These are phyloP conservation scores for Drosophila bipectinata DNA, from an alignment of 1,140 invertebrate species.

Conservation along the genomic window DNA sequence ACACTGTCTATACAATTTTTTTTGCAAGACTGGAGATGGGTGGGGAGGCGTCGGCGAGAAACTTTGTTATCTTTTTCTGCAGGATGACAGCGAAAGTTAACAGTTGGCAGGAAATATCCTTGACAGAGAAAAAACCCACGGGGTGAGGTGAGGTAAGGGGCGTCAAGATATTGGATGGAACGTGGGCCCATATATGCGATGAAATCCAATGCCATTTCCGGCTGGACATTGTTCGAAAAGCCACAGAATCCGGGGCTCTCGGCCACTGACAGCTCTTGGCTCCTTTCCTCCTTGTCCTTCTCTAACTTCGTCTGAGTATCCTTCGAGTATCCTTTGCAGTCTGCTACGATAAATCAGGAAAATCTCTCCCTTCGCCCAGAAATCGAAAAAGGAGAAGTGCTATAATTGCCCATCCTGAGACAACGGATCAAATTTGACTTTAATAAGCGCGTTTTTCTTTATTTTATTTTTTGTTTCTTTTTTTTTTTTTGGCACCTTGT, in stretches of 20 bases:
- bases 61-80: constrained; percentile 6
- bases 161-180: neutral
- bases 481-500: constrained; percentile 13
- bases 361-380: neutral
- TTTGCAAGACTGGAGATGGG: neutral
- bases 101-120: constrained; percentile 17
- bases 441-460: constrained; percentile 23
- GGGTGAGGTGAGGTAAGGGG: neutral
- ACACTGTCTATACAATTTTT: neutral
- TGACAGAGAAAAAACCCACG: neutral
- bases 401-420: constrained; percentile 17
- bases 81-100: constrained; percentile 14
- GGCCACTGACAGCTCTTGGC: constrained; percentile 2
- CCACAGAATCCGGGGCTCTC: constrained; percentile 8
- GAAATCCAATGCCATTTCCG: constrained; percentile 23
- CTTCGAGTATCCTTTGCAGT: neutral
- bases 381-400: constrained; percentile 11
- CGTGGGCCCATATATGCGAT: constrained; percentile 11
- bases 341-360: constrained; percentile 16
- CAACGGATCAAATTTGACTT: constrained; percentile 28
- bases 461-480: neutral
- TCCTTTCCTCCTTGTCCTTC: neutral
- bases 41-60: neutral
- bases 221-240: constrained; percentile 16
- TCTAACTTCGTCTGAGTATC: neutral